phyloP scores from a whole-genome alignment of 2,888 invertebrate genomes.

The Gryllus longicercus region DNA sequence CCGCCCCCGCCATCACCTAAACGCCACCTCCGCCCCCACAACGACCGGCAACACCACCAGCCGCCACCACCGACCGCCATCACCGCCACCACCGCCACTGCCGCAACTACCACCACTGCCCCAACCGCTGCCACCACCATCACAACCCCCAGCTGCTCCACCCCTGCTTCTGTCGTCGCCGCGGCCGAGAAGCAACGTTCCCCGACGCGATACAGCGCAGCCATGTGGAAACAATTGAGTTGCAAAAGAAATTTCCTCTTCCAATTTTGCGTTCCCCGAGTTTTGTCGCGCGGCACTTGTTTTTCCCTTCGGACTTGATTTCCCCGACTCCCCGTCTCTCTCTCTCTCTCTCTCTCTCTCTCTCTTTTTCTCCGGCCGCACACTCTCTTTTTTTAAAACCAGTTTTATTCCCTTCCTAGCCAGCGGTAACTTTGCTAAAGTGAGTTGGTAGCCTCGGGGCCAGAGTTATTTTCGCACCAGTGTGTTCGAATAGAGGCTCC shows the following conservation, averaged over 20 bases:
- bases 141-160: not conserved
- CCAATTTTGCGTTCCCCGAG: slow-evolving; percentile 45
- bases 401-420: slow-evolving; percentile 17
- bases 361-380: not conserved
- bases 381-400: slow-evolving; percentile 4
- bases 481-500: slow-evolving; percentile 8
- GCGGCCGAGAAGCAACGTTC: not conserved
- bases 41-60: no score
- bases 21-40: no score
- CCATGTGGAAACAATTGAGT: slow-evolving; percentile 47
- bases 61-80: not conserved
- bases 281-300: slow-evolving; percentile 17
- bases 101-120: not conserved
- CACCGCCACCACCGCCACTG: not conserved
- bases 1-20: no score
- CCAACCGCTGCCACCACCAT: not conserved
- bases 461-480: not conserved
- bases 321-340: not conserved
- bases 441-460: slow-evolving; percentile 2
- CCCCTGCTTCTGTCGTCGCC: not conserved
- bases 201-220: slow-evolving; percentile 24
- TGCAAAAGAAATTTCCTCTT: slow-evolving; percentile 54
- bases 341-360: not conserved
- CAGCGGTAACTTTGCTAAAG: slow-evolving; percentile 17
- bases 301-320: slow-evolving; percentile 17